Percentiles rank a stretch among this genome's conserved stretches.
These are phyloP conservation scores for Tolypeutes matacus DNA, from an alignment of 2,797 vertebrate species.

Conservation along the genomic window DNA sequence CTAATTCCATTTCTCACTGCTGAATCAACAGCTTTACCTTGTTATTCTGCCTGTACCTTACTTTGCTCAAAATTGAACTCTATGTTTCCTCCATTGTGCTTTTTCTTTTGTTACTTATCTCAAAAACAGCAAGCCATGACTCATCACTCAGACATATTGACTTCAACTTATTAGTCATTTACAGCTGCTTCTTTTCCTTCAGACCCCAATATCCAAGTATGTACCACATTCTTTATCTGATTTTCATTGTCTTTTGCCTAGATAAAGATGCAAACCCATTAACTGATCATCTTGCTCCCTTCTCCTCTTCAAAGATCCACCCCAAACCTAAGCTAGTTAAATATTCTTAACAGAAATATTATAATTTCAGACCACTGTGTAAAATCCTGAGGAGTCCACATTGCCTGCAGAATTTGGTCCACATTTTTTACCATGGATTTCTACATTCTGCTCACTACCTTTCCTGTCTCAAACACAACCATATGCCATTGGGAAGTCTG, in stretches of 20 bases:
- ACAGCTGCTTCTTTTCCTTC: neutral
- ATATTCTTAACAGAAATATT: neutral
- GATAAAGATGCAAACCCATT: neutral
- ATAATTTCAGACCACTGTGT: neutral
- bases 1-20: neutral
- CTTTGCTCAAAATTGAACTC: neutral
- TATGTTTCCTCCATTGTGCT: neutral
- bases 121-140: neutral
- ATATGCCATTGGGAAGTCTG: neutral
- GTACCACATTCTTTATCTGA: neutral
- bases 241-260: neutral
- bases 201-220: neutral
- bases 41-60: neutral
- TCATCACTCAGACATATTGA: neutral
- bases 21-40: neutral
- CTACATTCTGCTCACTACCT: neutral
- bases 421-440: neutral
- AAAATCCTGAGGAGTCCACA: neutral
- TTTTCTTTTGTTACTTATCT: neutral
- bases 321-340: fast-evolving
- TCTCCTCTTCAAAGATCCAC: neutral
- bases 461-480: neutral
- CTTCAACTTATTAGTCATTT: neutral
- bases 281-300: neutral
- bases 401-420: neutral